A percentile compares a stretch with the other conserved stretches of the same genome.
Conservation (phyloP, 2,113 vertebrate genomes). For the Lichenostomus cassidix region DNA sequence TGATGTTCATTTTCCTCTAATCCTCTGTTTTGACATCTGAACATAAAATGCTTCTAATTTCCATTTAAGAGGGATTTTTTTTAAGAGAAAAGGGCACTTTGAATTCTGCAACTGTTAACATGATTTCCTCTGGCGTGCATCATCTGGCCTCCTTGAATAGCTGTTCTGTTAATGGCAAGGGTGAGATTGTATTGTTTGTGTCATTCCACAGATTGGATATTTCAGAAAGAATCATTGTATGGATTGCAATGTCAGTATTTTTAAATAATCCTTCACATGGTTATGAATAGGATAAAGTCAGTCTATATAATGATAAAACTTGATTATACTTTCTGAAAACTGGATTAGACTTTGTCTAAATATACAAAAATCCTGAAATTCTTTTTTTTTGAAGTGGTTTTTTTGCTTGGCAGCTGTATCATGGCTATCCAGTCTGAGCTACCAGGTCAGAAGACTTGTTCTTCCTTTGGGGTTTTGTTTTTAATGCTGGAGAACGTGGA, state of each 20-base stretch:
- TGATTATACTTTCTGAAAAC: constrained; percentile 40
- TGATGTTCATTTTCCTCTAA: constrained; percentile 19
- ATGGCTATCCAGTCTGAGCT: neutral
- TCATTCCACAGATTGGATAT: constrained; percentile 14
- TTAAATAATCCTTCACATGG: constrained; percentile 38
- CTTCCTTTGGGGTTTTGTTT: neutral
- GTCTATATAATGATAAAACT: constrained; percentile 38
- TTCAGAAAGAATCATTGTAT: constrained; percentile 35
- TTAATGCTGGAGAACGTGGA: neutral
- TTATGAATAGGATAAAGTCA: constrained; percentile 40
- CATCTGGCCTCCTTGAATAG: neutral
- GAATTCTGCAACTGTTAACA: constrained; percentile 15
- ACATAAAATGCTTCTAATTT: constrained; percentile 23
- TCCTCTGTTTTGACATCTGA: constrained; percentile 52
- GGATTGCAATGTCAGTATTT: constrained; percentile 32
- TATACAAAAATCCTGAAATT: constrained; percentile 46
- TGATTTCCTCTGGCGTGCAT: constrained; percentile 20
- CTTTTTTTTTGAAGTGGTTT: neutral
- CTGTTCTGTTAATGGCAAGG: neutral
- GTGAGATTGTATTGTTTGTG: constrained; percentile 16
- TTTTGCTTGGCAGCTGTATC: neutral
- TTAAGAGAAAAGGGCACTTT: constrained; percentile 9
- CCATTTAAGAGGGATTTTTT: constrained; percentile 32
- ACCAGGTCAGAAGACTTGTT: neutral
- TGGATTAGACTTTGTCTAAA: constrained; percentile 43